These are phyloP conservation scores for Sylvietta virens DNA, from an alignment of 2,113 vertebrate species.

Conservation along the genomic window DNA sequence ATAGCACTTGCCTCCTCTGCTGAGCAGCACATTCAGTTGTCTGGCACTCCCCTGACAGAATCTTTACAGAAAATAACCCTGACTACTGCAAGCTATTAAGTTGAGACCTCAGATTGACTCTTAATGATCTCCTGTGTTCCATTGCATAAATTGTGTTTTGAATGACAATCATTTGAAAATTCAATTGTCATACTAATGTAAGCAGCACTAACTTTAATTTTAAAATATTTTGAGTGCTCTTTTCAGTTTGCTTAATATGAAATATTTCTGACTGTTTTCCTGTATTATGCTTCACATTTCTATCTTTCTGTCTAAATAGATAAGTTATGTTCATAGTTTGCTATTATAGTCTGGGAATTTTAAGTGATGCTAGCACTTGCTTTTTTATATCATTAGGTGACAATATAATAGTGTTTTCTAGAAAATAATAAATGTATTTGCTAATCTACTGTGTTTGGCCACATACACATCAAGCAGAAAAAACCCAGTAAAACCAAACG, in stretches of 20 bases:
- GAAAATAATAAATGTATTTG: background rate
- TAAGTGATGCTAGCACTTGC: background rate
- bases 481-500: background rate
- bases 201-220: background rate
- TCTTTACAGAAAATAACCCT: background rate
- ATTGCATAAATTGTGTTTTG: background rate
- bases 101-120: constrained; percentile 15
- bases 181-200: background rate
- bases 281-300: background rate
- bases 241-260: background rate
- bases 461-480: background rate
- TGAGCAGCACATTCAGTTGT: background rate
- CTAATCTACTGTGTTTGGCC: background rate
- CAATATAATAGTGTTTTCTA: background rate
- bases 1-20: background rate
- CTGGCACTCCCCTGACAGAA: background rate
- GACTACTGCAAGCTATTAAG: background rate
- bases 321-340: background rate
- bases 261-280: background rate
- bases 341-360: background rate
- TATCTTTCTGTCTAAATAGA: background rate
- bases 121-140: background rate
- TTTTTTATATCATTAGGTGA: background rate
- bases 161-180: background rate
- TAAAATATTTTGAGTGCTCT: background rate